Evolutionary conservation across 2,888 invertebrate genomes (phyloP).

Genomic region (Stegana nigrithorax): DNA sequence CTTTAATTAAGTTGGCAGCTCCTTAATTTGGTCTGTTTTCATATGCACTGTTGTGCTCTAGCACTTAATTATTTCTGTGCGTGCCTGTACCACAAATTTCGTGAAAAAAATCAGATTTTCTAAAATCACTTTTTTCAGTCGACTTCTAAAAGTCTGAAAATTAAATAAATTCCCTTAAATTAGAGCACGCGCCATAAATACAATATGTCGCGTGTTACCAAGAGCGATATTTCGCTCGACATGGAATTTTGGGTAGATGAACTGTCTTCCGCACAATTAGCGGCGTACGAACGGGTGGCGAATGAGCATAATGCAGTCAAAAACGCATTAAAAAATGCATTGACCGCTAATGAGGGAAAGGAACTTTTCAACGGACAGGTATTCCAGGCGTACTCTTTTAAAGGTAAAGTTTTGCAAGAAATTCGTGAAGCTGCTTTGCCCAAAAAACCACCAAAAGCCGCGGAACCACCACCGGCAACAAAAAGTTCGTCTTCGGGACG

Average conservation of each 20-base stretch:
- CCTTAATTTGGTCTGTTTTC: no score
- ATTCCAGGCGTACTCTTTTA: constrained; percentile 75
- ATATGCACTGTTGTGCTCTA: no score
- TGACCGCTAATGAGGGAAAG: constrained; percentile 71
- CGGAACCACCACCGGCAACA: constrained; percentile 38
- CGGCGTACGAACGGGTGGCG: constrained; percentile 74
- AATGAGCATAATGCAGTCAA: constrained; percentile 77
- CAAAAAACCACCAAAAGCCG: constrained; percentile 55
- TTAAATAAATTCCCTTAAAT: no score
- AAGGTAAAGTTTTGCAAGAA: constrained; percentile 69
- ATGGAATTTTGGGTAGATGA: constrained; percentile 82
- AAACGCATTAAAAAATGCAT: constrained; percentile 71
- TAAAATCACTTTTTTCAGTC: no score
- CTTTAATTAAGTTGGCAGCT: no score
- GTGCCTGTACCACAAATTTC: no score
- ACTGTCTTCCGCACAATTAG: constrained; percentile 75
- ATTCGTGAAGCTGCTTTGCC: constrained; percentile 63
- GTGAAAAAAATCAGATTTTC: no score
- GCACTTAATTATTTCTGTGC: no score
- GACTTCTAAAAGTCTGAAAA: no score
- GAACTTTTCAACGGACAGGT: constrained; percentile 77
- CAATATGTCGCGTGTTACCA: constrained; percentile 59
- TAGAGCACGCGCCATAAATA: no score
- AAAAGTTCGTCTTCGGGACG: constrained; percentile 34
- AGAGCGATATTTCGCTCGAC: constrained; percentile 69